A percentile compares a stretch with the other conserved stretches of the same genome.
These are phyloP conservation scores for Theonella swinhoei DNA, from an alignment of 37 sponge, comb jelly and placozoan genomes.

Conservation along the genomic window DNA sequence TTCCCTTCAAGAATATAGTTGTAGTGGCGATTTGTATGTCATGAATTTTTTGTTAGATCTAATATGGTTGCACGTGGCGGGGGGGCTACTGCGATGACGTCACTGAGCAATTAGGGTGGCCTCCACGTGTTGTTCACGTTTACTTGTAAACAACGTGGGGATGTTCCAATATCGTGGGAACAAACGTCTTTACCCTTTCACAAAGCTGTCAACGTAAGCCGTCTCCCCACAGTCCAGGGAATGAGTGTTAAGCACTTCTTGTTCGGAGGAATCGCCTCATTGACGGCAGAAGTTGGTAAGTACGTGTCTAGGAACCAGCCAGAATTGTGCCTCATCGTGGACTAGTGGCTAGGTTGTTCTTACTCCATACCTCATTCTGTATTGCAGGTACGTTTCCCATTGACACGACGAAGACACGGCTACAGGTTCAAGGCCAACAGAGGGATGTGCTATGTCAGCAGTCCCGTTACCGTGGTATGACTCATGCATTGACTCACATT, in stretches of 20 bases:
- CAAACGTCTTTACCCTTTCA: too few relatives aligned
- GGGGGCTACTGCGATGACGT: too few relatives aligned
- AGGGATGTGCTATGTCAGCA: conserved; percentile 28
- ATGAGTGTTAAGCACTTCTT: conserved; percentile 82
- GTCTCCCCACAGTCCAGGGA: not conserved
- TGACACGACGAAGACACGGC: conserved; percentile 87
- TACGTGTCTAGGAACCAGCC: too few relatives aligned
- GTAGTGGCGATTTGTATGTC: not conserved
- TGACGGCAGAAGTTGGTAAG: conserved; percentile 90
- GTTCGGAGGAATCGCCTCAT: conserved; percentile 87
- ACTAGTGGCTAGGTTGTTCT: too few relatives aligned
- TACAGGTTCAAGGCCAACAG: conserved; percentile 81
- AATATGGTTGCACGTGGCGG: too few relatives aligned
- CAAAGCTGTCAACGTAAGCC: too few relatives aligned
- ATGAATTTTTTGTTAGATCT: not conserved
- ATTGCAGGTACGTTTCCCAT: conserved; percentile 88
- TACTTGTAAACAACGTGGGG: too few relatives aligned
- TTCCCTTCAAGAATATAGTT: conserved; percentile 95
- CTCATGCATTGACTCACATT: conserved; percentile 75
- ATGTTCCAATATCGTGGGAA: too few relatives aligned
- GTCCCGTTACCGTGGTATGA: conserved; percentile 82
- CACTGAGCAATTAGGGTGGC: too few relatives aligned
- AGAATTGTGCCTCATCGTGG: too few relatives aligned
- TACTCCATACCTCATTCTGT: too few relatives aligned
- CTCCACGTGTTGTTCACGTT: too few relatives aligned